Base-by-base conservation (phyloP, 2,888 invertebrate species). In the Odontocerum albicorne region DNA sequence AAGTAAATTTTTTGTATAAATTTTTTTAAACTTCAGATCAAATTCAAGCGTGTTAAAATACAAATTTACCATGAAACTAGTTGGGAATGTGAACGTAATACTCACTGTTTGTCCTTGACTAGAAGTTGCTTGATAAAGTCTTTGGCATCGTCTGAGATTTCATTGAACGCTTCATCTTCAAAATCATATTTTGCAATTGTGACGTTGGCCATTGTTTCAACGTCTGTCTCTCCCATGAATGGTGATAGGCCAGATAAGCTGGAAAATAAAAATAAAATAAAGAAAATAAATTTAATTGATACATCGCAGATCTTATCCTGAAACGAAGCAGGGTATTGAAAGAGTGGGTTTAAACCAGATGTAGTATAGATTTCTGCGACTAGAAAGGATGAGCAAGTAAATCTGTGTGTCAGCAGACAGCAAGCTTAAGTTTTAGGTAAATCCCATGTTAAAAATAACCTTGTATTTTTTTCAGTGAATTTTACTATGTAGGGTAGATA, bases 121-220 rank as follows among this genome's bases (percentile, higher is more conserved):
- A 99, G 85, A 7, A 98, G 83, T 74, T 90, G 90, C 61, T 83
- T 81, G 65, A 99, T 97, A 75, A 98, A 98, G 74, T 98, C 96
- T 73, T 96, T 93, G 53, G 97, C 97, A 65, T 92, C 91, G 20
- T 89, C 88, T 1, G 96, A 95, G 65, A 98, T 95, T 67, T 91
- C 91, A 65, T 90, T 88, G 75, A 98, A 99, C 55, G 94, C 92
- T 72, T 97, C 96, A 70, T 97, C 96, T 66, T 96, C 96, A 72
- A 92, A 99, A 77, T 98, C 97, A 72, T 95, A 98, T 70, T 95
- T 94, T 43, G 94, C 95, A 64, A 94, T 87, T 2, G 97, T 96
- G 21, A 99, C 96, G 72, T 98, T 98, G n/a, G 93, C 92, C 90
- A 98, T 94, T 6, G 98, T 99, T 72, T 97, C 96, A 64, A 93